phyloP scores from a whole-genome alignment of 2,888 invertebrate species.

The Anoplius nigerrimus region DNA sequence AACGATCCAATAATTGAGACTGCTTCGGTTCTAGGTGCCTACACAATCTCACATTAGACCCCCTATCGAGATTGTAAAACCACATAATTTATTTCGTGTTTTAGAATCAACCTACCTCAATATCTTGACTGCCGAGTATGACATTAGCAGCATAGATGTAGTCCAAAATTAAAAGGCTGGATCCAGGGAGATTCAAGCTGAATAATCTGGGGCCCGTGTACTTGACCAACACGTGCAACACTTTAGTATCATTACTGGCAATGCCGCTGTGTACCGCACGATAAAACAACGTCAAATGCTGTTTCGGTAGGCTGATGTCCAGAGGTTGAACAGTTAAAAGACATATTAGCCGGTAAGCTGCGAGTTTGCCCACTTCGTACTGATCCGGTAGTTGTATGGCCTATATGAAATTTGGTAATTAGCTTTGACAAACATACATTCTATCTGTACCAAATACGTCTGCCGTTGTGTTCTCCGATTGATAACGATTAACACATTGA shows the following conservation, averaged over 20 bases:
- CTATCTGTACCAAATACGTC: not conserved
- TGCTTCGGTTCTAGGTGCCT: constrained; percentile 92
- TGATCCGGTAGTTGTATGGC: constrained; percentile 78
- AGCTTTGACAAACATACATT: not conserved
- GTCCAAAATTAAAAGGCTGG: constrained; percentile 90
- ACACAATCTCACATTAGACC: too few relatives aligned
- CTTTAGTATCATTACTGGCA: constrained; percentile 75
- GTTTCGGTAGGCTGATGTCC: constrained; percentile 79
- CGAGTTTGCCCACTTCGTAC: constrained; percentile 86
- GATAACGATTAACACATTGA: too few relatives aligned
- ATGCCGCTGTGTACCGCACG: constrained; percentile 86
- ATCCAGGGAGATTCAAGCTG: constrained; percentile 91
- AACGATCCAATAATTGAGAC: constrained; percentile 92
- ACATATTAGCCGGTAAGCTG: constrained; percentile 91
- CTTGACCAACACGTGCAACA: constrained; percentile 69
- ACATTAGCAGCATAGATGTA: constrained; percentile 93
- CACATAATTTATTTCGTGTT: too few relatives aligned
- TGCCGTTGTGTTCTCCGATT: not conserved
- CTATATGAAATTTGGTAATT: constrained; percentile 61
- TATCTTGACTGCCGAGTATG: constrained; percentile 88
- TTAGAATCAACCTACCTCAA: constrained; percentile 72
- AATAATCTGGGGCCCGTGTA: constrained; percentile 89
- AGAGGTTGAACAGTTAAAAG: constrained; percentile 86
- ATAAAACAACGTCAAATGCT: constrained; percentile 87
- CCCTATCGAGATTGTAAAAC: too few relatives aligned